These are phyloP conservation scores for Listrodromus nycthemerus DNA, from an alignment of 2,888 invertebrate species.

Conservation along the genomic window DNA sequence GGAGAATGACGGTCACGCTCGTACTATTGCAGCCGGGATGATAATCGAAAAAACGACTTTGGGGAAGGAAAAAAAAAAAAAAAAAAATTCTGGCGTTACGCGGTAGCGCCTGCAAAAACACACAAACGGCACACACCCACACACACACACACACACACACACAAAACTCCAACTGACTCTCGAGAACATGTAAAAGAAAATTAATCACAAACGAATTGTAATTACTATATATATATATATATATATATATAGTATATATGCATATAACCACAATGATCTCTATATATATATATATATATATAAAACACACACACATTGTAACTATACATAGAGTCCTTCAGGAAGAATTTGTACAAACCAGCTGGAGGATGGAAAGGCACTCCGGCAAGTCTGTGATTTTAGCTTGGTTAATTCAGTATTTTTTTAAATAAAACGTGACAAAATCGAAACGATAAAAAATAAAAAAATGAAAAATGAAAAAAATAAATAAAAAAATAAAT, in stretches of 20 bases:
- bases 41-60: constrained; percentile 27
- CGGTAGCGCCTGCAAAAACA: constrained; percentile 20
- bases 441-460: constrained; percentile 67
- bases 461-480: constrained; percentile 75
- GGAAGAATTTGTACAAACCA: constrained; percentile 84
- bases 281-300: constrained; percentile 61
- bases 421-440: constrained; percentile 80
- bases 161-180: constrained; percentile 34
- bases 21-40: constrained; percentile 24
- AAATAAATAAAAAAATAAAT: constrained; percentile 58
- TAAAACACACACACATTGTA: constrained; percentile 75
- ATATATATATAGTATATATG: constrained; percentile 57
- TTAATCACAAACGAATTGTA: constrained; percentile 72
- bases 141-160: no score
- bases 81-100: constrained; percentile 15
- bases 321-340: constrained; percentile 82
- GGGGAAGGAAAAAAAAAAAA: no score
- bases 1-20: constrained; percentile 12
- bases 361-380: constrained; percentile 71
- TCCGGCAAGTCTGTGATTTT: constrained; percentile 84
- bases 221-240: constrained; percentile 72
- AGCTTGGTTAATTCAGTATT: constrained; percentile 85
- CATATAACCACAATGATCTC: constrained; percentile 70
- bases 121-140: constrained; percentile 46
- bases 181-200: constrained; percentile 39